Evolutionary conservation across 2,113 vertebrate species (phyloP).

Genomic region (Mixornis gularis): DNA sequence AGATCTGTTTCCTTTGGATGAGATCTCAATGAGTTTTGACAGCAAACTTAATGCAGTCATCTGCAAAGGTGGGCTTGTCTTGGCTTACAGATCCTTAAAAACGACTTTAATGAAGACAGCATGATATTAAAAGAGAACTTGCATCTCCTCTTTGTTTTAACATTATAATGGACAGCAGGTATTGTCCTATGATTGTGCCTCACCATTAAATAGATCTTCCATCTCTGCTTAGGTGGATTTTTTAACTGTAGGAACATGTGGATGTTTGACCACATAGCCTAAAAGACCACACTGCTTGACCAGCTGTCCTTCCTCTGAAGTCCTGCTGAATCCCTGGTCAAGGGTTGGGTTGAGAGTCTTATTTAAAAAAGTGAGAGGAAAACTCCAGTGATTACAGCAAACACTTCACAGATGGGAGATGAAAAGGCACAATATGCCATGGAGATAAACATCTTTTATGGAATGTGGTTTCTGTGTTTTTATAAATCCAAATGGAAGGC

Average conservation of each 20-base stretch:
- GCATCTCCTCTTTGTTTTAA: not conserved
- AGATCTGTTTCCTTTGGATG: not conserved
- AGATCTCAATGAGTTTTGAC: not conserved
- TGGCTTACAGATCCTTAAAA: not conserved
- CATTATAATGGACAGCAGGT: not conserved
- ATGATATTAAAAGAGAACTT: not conserved
- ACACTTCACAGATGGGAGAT: not conserved
- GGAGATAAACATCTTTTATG: not conserved
- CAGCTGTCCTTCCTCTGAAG: not conserved
- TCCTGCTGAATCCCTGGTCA: not conserved
- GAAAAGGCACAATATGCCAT: not conserved
- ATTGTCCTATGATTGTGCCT: not conserved
- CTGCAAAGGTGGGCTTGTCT: not conserved
- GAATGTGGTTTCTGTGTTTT: not conserved
- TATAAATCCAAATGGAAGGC: not conserved
- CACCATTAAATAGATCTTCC: not conserved
- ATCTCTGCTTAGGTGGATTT: not conserved
- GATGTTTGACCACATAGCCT: not conserved
- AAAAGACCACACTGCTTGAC: not conserved
- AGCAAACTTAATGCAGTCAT: not conserved
- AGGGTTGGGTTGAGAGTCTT: not conserved
- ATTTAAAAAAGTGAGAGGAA: not conserved
- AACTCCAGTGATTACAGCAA: not conserved
- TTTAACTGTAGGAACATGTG: not conserved
- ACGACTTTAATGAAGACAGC: not conserved